Evolutionary conservation across 2,797 vertebrate genomes (phyloP).

Genomic region (Peromyscus eremicus): DNA sequence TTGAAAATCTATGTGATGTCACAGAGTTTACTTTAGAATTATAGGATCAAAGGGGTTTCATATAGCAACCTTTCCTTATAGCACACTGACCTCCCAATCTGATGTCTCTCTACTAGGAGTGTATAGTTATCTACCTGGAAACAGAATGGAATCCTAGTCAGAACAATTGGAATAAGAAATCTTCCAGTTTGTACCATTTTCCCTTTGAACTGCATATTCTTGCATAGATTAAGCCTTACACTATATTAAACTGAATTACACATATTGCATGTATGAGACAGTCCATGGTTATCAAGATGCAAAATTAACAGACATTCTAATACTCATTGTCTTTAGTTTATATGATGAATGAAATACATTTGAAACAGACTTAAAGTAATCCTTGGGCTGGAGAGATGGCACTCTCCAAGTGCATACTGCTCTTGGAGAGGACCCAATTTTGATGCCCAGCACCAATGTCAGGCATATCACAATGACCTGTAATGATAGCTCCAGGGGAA

Average conservation of each 20-base stretch:
- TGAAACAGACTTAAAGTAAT: not conserved
- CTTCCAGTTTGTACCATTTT: not conserved
- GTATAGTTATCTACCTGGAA: conserved; percentile 28
- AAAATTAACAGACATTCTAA: not conserved
- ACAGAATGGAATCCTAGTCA: not conserved
- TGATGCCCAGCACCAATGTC: not conserved
- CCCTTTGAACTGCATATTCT: not conserved
- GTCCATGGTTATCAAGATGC: not conserved
- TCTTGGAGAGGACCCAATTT: not conserved
- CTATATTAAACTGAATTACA: not conserved
- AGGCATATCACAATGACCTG: not conserved
- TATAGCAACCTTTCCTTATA: not conserved
- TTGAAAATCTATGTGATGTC: conserved; percentile 41
- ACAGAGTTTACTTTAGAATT: conserved; percentile 42
- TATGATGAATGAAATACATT: not conserved
- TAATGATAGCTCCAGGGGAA: no score
- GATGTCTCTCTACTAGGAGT: not conserved
- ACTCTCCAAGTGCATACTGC: no score
- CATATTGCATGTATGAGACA: not conserved
- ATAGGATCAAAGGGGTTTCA: not conserved
- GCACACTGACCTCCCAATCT: not conserved
- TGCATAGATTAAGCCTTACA: not conserved
- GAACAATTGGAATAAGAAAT: conserved; percentile 39
- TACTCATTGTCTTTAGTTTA: conserved; percentile 35
- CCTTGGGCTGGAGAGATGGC: not conserved